phyloP scores from a whole-genome alignment of 1,140 invertebrate species.

The Drosophila willistoni region DNA sequence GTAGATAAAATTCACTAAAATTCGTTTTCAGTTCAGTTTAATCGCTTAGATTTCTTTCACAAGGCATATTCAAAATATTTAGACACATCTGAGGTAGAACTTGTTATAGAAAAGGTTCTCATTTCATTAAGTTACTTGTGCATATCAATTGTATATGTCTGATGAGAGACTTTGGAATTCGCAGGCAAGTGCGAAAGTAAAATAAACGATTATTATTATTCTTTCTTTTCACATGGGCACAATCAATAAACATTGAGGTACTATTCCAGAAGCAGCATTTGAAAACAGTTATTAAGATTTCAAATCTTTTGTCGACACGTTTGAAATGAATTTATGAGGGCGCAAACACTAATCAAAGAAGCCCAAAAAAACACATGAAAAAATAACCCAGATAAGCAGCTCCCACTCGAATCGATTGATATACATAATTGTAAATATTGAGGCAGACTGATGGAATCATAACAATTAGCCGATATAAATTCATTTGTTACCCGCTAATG shows the following conservation, averaged over 20 bases:
- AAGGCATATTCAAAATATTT: too few species aligned
- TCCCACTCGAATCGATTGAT: not conserved
- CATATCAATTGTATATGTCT: too few species aligned
- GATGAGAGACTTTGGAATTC: not conserved
- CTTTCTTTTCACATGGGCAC: not conserved
- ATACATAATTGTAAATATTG: constrained; percentile 10
- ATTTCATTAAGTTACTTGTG: too few species aligned
- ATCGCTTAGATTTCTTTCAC: too few species aligned
- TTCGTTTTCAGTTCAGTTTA: too few species aligned
- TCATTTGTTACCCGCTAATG: constrained; percentile 19
- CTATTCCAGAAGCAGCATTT: not conserved
- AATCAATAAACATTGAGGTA: constrained; percentile 4
- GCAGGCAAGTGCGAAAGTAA: not conserved
- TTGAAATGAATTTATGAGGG: not conserved
- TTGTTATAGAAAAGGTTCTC: too few species aligned
- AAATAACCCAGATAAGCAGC: not conserved
- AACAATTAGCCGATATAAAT: constrained; percentile 45
- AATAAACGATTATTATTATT: not conserved
- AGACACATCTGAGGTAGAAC: too few species aligned
- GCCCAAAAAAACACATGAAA: not conserved
- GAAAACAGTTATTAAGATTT: not conserved
- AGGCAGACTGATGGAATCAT: not conserved
- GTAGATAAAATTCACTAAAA: too few species aligned
- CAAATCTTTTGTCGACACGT: not conserved
- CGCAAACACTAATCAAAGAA: not conserved